Percentiles rank a stretch among this genome's conserved stretches.
Conservation (phyloP, 2,888 invertebrate species). For the Phyllotreta cruciferae region DNA sequence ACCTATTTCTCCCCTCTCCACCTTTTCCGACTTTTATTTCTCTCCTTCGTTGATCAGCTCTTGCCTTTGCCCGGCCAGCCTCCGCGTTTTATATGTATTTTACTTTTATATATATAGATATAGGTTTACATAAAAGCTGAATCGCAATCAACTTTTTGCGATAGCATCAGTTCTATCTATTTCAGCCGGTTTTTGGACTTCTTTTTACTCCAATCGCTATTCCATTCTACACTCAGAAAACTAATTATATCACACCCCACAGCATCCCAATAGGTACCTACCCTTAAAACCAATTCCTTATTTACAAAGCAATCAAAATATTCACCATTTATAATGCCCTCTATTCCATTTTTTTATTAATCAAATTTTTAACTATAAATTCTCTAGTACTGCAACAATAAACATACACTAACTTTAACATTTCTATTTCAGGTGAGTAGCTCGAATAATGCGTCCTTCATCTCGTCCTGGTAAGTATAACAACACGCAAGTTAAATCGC, state of each 20-base stretch:
- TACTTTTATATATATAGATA: conserved; percentile 34
- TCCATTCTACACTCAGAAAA: conserved; percentile 10
- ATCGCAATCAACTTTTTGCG: conserved; percentile 27
- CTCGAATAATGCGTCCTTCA: too few relatives aligned
- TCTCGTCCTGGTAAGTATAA: too few relatives aligned
- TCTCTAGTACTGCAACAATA: too few relatives aligned
- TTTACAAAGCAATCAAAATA: too few relatives aligned
- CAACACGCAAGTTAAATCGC: too few relatives aligned
- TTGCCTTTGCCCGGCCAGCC: conserved; percentile 46
- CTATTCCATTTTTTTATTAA: too few relatives aligned
- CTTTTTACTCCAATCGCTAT: neutral
- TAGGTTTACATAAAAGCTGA: conserved; percentile 19
- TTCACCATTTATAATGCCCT: too few relatives aligned
- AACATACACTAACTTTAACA: too few relatives aligned
- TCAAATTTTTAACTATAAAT: too few relatives aligned
- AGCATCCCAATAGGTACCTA: neutral
- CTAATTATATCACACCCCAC: neutral
- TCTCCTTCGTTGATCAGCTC: conserved; percentile 41
- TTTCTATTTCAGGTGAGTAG: too few relatives aligned
- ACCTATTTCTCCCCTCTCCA: conserved; percentile 54
- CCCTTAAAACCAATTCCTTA: too few relatives aligned
- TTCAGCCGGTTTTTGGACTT: neutral
- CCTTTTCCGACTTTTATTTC: conserved; percentile 44
- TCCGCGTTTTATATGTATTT: conserved; percentile 48
- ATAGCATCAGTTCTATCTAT: conserved; percentile 15